Evolutionary conservation across 2,113 vertebrate genomes (phyloP).

Genomic region (Jacana jacana): DNA sequence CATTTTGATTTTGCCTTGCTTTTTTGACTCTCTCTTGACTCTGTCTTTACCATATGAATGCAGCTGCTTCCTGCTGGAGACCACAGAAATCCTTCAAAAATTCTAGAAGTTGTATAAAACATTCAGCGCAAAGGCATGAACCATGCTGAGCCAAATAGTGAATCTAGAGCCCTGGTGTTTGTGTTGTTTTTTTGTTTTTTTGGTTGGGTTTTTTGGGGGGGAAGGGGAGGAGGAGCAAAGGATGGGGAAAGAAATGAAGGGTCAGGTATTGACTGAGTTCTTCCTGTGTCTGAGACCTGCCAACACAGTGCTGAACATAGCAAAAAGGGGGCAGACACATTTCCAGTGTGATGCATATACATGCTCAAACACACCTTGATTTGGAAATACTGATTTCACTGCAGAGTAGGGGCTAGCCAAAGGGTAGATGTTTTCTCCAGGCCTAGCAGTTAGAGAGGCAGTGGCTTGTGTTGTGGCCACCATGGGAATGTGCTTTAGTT

Average conservation of each 20-base stretch:
- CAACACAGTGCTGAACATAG: neutral
- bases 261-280: neutral
- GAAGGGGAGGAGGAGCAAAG: neutral
- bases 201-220: too few species aligned
- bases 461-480: rapidly evolving
- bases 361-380: neutral
- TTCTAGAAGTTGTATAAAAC: neutral
- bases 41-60: neutral
- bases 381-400: neutral
- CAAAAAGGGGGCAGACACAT: neutral
- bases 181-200: neutral
- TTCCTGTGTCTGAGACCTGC: neutral
- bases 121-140: neutral
- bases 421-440: neutral
- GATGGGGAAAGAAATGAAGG: neutral
- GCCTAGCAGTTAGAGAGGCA: neutral
- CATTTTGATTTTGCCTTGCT: neutral
- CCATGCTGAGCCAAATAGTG: neutral
- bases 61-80: neutral
- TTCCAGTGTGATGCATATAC: neutral
- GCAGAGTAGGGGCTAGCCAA: neutral
- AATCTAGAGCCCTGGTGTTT: neutral
- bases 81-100: neutral
- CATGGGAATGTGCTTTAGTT: neutral
- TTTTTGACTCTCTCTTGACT: neutral